phyloP scores from a whole-genome alignment of 2,888 invertebrate genomes.

The Aphidius colemani region DNA sequence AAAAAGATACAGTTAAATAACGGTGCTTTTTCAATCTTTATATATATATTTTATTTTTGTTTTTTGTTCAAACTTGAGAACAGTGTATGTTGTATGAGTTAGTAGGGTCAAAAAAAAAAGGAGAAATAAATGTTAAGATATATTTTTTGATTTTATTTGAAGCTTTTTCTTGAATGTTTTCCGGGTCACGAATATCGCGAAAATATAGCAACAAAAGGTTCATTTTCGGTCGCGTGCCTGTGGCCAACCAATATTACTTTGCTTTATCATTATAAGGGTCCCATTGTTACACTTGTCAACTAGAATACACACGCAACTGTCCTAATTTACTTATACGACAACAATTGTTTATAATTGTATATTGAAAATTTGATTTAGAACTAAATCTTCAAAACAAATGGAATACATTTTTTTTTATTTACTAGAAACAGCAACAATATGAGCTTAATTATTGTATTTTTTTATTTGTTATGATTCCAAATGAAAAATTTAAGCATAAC shows the following conservation, averaged over 20 bases:
- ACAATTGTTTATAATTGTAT: neutral
- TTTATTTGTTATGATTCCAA: no score
- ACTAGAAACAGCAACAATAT: no score
- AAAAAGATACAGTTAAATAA: neutral
- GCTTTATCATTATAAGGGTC: neutral
- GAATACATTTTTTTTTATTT: no score
- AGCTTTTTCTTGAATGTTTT: slow-evolving; percentile 10
- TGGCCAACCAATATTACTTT: neutral
- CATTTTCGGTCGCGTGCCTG: slow-evolving; percentile 13
- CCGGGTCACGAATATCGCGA: slow-evolving; percentile 19
- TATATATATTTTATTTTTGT: no score
- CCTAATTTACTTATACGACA: neutral
- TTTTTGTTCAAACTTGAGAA: neutral
- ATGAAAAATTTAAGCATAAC: no score
- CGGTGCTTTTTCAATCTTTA: no score
- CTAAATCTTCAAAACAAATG: neutral
- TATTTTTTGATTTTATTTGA: slow-evolving; percentile 10
- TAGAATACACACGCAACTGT: neutral
- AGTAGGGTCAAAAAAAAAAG: neutral
- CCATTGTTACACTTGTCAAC: neutral
- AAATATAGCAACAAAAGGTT: slow-evolving; percentile 19
- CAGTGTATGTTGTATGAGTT: neutral
- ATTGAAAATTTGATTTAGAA: neutral
- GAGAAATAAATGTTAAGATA: no score
- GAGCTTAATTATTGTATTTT: no score